Evolutionary conservation across 1,140 invertebrate genomes (phyloP).

Genomic region (Phymorhynchus buccinoides): DNA sequence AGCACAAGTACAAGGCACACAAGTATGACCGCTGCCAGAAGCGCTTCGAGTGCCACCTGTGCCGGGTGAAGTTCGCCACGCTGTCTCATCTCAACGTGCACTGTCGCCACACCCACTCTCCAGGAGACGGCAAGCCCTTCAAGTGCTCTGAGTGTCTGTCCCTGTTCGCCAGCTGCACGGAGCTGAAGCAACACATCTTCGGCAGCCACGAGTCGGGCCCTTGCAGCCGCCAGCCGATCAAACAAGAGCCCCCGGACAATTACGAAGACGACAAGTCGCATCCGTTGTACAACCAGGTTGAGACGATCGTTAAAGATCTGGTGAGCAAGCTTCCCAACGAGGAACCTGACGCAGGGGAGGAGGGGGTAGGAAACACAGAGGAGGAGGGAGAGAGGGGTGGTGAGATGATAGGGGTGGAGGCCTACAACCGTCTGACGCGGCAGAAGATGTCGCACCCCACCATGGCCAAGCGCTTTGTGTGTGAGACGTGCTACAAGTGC

Average conservation of each 20-base stretch:
- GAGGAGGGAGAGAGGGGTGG: neutral
- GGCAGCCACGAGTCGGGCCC: constrained; percentile 34
- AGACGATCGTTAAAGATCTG: neutral
- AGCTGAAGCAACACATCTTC: constrained; percentile 46
- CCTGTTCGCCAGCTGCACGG: constrained; percentile 32
- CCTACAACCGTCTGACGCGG: constrained; percentile 40
- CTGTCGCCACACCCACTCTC: constrained; percentile 39
- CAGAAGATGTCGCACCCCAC: constrained; percentile 37
- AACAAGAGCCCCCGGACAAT: neutral
- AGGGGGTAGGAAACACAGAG: too few species aligned
- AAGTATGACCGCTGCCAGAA: constrained; percentile 40
- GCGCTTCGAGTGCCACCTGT: constrained; percentile 44
- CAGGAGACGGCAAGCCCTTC: constrained; percentile 41
- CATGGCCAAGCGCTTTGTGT: constrained; percentile 42
- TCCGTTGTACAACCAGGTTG: neutral
- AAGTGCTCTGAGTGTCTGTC: constrained; percentile 40
- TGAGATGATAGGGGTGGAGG: constrained; percentile 31
- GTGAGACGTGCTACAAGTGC: constrained; percentile 44
- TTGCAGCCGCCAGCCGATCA: neutral
- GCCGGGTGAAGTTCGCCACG: constrained; percentile 40
- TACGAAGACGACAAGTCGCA: neutral
- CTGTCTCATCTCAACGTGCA: constrained; percentile 45
- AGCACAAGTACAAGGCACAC: constrained; percentile 45
- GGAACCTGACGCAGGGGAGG: neutral
- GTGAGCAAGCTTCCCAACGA: neutral